Base-by-base conservation (phyloP, 2,888 invertebrate genomes). In the Calliopum simillimum region DNA sequence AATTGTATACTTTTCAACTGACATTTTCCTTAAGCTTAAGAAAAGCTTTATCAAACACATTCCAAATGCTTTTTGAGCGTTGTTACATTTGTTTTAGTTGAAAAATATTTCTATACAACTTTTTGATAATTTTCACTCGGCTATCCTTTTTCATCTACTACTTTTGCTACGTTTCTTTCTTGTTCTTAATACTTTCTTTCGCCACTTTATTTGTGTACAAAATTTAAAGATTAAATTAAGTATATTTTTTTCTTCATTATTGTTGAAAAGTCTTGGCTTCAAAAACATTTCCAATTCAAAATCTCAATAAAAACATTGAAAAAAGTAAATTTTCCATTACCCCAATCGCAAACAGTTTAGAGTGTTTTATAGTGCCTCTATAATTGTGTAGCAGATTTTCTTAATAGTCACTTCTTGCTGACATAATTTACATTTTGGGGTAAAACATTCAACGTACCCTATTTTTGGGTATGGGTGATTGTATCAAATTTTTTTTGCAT, bases 201-300 rank as follows among this genome's bases (percentile, higher is more conserved):
- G 11, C 25, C 25, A 41, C n/a, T 59, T 23, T 33, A 2, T 46
- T 23, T 49, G 46, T 68, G 41, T 25, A 43, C 59, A 25, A 51
- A 61, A 33, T 61, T 21, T 62, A 41, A 25, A 44, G 49, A 62
- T 59, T 58, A 67, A 72, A 65, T 71, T 55, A 71, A 65, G 58
- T 47, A 67, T 67, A 67, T 47, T 56, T 44, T 19, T 23, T 59
- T 25, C 16, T 43, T 43, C 8, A 21, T 59, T 43, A 23, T 53
- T 53, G 53, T 53, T 6, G 19, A 6, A 33, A 14, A 23, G 23
- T 23, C 5, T 23, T 14, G 21, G 25, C 21, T 14, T 8, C 13
- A 21, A 21, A 53, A 53, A 19, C 55, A 55, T 21, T 16, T 21
- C 11, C n/a, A 51, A 8, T 6, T 5, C 33, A 16, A 21, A 14